Base-by-base conservation (phyloP, 2,888 invertebrate genomes). In the Stenoptilia bipunctidactyla region DNA sequence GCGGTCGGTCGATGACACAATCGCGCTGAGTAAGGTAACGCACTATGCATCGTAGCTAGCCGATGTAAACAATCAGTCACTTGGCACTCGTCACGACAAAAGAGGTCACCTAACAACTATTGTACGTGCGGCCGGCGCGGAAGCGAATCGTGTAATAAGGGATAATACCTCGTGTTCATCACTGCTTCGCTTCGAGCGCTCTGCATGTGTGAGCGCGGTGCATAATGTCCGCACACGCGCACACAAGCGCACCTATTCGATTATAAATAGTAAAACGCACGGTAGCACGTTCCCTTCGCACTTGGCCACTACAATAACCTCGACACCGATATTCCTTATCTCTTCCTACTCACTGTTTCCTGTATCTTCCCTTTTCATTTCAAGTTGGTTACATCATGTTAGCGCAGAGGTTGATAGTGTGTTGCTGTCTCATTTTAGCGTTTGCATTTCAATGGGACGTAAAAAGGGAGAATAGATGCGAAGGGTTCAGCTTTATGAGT, bases 251-350 rank as follows among this genome's bases (percentile, higher is more conserved):
- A 55, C 55, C 62, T 66, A 75, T 80, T 80, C 75, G 73, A 82
- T 80, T 80, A 82, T 77, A 82, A 82, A 82, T 79, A 80, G 80
- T 79, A 65, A 71, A 80, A 76, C 80, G 76, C 80, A 80, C 83
- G 71, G 83, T 80, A 82, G 82, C 82, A 76, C 74, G 79, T 72
- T 80, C 77, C 79, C 77, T 82, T 82, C 74, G 74, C 70, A 75
- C 74, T 77, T 66, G 52, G 71, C 72, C 65, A 68, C 74, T 65
- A 73, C 73, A 72, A 75, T 72, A 75, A 63, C 74, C 63, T 70
- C 63, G 64, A 70, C 61, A 66, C 66, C 55, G 57, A 47, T 60
- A 48, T 46, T 47, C 48, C 60, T 48, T 39, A 71, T 80, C 58
- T 59, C 55, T 52, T 76, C 65, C 10, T 53, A 36, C 73, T 45